Percentiles rank a stretch among this genome's conserved stretches.
phyloP scores from a whole-genome alignment of 2,113 vertebrate species.

The Agelaius tricolor region DNA sequence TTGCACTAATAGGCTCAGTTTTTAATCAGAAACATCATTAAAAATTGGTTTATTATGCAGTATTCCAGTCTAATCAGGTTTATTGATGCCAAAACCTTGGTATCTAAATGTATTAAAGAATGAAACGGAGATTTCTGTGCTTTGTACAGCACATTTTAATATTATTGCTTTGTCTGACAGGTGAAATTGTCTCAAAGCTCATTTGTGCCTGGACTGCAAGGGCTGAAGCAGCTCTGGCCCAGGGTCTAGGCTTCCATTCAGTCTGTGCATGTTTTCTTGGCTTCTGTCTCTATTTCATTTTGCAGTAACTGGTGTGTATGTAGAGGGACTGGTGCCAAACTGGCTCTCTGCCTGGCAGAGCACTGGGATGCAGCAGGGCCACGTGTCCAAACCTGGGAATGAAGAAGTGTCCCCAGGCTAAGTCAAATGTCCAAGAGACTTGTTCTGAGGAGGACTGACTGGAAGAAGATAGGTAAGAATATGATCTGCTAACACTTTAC shows the following conservation, averaged over 20 bases:
- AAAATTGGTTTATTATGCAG: background rate
- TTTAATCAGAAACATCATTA: background rate
- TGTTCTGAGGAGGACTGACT: background rate
- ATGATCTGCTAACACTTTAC: background rate
- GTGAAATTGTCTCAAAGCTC: background rate
- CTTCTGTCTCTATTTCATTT: background rate
- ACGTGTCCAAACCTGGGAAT: background rate
- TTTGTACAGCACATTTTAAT: background rate
- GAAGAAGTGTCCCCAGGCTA: background rate
- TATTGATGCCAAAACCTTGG: background rate
- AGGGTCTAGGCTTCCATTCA: background rate
- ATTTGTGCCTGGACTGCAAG: background rate
- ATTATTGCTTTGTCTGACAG: background rate
- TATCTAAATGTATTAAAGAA: background rate
- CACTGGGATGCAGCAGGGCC: background rate
- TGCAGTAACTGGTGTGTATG: fast-evolving
- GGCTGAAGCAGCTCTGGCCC: background rate
- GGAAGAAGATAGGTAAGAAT: background rate
- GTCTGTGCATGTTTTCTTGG: background rate
- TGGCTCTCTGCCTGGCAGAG: background rate
- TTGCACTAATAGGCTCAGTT: background rate
- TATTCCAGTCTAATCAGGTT: background rate
- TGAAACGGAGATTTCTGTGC: background rate
- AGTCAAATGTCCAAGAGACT: background rate
- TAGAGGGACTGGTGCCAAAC: background rate